A percentile compares a stretch with the other conserved stretches of the same genome.
phyloP scores from a whole-genome alignment of 2,113 vertebrate species.

The Corythaixoides concolor region DNA sequence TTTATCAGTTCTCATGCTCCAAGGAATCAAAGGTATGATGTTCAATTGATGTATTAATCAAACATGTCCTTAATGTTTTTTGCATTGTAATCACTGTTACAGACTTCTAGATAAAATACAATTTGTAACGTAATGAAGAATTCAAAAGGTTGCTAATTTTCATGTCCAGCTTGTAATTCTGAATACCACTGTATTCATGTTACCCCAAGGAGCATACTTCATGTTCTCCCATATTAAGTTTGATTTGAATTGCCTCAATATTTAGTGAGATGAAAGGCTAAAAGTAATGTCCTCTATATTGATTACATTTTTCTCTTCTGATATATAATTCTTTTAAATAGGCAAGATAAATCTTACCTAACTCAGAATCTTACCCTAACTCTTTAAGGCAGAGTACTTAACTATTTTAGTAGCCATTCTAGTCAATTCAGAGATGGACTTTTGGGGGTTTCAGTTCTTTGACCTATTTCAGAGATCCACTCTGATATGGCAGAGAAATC shows the following conservation, averaged over 20 bases:
- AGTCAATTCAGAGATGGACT: neutral
- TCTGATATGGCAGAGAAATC: rapidly evolving
- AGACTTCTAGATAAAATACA: neutral
- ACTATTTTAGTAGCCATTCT: neutral
- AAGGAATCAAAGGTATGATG: neutral
- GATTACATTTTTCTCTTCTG: neutral
- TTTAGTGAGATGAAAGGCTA: neutral
- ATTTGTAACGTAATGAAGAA: neutral
- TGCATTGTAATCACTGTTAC: neutral
- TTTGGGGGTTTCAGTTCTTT: neutral
- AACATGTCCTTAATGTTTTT: neutral
- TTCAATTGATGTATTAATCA: neutral
- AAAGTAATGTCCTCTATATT: neutral
- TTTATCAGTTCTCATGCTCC: neutral
- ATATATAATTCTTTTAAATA: neutral
- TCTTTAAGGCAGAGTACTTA: neutral
- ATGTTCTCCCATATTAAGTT: neutral
- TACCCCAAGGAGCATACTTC: neutral
- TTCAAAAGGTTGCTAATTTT: neutral
- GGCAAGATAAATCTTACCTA: neutral
- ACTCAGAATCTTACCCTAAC: neutral
- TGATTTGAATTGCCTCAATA: neutral
- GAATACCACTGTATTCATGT: neutral
- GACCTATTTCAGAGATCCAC: neutral
- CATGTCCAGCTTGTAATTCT: neutral